A percentile compares a stretch with the other conserved stretches of the same genome.
Evolutionary conservation across 2,113 vertebrate species (phyloP).

Genomic region (Gymnarchus niloticus): DNA sequence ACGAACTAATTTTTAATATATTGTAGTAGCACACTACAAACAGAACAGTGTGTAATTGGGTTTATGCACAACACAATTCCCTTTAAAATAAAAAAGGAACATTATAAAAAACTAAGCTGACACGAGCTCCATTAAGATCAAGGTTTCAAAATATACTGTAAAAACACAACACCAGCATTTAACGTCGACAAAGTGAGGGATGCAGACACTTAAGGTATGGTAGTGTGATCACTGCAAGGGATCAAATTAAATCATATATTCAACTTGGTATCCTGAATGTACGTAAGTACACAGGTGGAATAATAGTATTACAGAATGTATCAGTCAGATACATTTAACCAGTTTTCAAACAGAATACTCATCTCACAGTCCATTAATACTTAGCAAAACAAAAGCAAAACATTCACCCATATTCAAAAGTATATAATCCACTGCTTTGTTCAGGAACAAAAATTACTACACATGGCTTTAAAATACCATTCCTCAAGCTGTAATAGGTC

Average conservation of each 20-base stretch:
- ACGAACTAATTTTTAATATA: neutral
- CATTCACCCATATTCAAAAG: neutral
- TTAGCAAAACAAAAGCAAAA: neutral
- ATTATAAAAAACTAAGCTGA: slow-evolving; percentile 33
- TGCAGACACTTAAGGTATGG: neutral
- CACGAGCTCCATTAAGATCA: neutral
- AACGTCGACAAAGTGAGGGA: neutral
- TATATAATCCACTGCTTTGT: neutral
- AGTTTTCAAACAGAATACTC: neutral
- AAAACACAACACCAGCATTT: no score
- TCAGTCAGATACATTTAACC: neutral
- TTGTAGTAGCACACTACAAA: slow-evolving; percentile 48
- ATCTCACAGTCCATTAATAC: neutral
- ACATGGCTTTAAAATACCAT: neutral
- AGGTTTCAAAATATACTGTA: no score
- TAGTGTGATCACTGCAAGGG: neutral
- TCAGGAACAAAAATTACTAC: neutral
- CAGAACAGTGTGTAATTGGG: slow-evolving; percentile 41
- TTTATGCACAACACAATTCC: slow-evolving; percentile 51
- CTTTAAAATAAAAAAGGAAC: slow-evolving; percentile 44
- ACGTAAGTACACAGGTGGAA: slow-evolving; percentile 15
- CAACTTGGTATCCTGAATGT: neutral
- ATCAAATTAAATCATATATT: slow-evolving; percentile 12
- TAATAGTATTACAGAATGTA: slow-evolving; percentile 17
- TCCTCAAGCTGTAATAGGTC: neutral